Conservation (phyloP, 1,140 invertebrate genomes). For the Acromyrmex heyeri region DNA sequence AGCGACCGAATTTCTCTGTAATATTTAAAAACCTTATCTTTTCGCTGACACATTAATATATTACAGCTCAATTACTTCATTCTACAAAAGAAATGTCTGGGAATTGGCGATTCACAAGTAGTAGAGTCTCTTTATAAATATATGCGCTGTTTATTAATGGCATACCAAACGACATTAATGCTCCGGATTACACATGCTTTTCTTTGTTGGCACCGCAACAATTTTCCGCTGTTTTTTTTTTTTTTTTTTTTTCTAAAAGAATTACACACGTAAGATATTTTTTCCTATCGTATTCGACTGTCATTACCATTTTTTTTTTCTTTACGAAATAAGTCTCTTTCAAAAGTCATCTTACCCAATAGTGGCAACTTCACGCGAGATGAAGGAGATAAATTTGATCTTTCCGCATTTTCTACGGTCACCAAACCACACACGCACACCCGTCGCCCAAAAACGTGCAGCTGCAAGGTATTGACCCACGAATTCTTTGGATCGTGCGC, state of each 20-base stretch:
- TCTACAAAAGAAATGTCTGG: neutral
- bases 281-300: neutral
- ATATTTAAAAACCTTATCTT: slow-evolving; percentile 8
- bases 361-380: neutral
- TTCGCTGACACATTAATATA: neutral
- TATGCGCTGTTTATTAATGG: too few relatives aligned
- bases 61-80: neutral
- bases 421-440: slow-evolving; percentile 18
- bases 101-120: neutral
- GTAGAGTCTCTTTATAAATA: neutral
- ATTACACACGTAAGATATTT: neutral
- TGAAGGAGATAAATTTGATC: slow-evolving; percentile 39
- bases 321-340: neutral
- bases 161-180: neutral
- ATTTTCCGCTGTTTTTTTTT: neutral
- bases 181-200: neutral
- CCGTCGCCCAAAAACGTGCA: slow-evolving; percentile 28
- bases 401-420: slow-evolving; percentile 37
- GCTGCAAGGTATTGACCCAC: slow-evolving; percentile 44
- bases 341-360: slow-evolving; percentile 30
- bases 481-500: slow-evolving; percentile 45
- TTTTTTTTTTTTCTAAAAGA: neutral
- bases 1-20: neutral
- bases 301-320: neutral
- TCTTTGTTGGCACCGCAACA: neutral